phyloP scores from a whole-genome alignment of 1,140 invertebrate genomes.

The Diabrotica virgifera region DNA sequence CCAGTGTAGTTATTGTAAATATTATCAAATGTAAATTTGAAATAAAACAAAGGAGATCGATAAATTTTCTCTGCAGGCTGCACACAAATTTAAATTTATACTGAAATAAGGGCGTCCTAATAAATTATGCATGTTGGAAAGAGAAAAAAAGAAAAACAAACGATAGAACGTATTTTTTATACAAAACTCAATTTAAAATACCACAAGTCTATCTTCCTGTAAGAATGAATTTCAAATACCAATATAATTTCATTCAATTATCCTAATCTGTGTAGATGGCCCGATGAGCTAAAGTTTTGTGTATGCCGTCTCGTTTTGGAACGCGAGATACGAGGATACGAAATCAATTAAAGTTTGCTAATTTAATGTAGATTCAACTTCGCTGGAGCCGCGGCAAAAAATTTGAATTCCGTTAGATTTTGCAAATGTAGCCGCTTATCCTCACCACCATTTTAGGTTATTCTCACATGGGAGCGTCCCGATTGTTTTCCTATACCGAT shows the following conservation, averaged over 20 bases:
- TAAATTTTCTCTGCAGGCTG: too few species aligned
- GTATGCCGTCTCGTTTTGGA: neutral
- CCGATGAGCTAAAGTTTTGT: neutral
- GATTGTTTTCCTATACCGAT: neutral
- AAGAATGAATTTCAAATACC: neutral
- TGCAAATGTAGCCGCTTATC: neutral
- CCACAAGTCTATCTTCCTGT: neutral
- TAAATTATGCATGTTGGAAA: too few species aligned
- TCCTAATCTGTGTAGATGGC: neutral
- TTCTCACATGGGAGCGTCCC: neutral
- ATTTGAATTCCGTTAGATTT: neutral
- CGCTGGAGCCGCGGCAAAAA: neutral
- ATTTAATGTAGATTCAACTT: neutral
- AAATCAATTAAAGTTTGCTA: constrained; percentile 1
- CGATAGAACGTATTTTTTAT: too few species aligned
- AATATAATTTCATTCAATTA: neutral
- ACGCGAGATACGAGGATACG: constrained; percentile 1
- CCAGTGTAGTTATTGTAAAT: too few species aligned
- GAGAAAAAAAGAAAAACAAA: too few species aligned
- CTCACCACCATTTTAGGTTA: neutral
- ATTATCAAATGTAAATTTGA: too few species aligned
- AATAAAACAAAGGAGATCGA: too few species aligned
- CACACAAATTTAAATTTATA: too few species aligned
- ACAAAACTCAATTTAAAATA: neutral
- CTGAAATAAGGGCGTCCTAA: too few species aligned